phyloP scores from a whole-genome alignment of 1,140 invertebrate species.

The Hirudo medicinalis region DNA sequence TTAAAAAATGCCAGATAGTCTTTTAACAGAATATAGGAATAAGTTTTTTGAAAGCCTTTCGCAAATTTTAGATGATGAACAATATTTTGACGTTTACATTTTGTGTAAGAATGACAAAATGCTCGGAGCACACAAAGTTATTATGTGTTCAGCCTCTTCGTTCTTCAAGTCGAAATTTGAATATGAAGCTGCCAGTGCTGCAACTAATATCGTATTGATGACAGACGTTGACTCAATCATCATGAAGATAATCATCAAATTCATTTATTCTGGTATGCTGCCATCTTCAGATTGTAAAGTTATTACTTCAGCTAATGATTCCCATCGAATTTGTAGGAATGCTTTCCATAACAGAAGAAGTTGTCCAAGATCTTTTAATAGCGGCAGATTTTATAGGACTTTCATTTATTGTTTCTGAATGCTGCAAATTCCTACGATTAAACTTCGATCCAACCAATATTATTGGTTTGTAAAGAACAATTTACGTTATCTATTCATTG shows the following conservation, averaged over 20 bases:
- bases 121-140: too few species aligned
- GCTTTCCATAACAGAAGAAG: neutral
- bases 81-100: too few species aligned
- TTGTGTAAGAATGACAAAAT: too few species aligned
- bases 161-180: too few species aligned
- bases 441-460: neutral
- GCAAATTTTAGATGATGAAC: too few species aligned
- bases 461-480: neutral
- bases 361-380: slow-evolving; percentile 13
- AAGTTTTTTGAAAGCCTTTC: too few species aligned
- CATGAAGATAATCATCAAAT: slow-evolving; percentile 1
- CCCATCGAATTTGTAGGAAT: neutral
- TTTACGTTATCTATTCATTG: neutral
- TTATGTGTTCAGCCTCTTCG: too few species aligned
- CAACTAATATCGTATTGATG: neutral
- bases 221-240: neutral
- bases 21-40: too few species aligned
- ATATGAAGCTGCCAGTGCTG: too few species aligned
- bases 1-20: too few species aligned
- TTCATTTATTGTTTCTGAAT: neutral
- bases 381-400: neutral
- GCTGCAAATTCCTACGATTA: neutral
- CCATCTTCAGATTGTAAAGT: neutral
- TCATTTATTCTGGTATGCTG: neutral
- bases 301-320: neutral